Percentiles rank a stretch among this genome's conserved stretches.
These are phyloP conservation scores for Acanthurus lineatus DNA, from an alignment of 2,797 vertebrate genomes.

Conservation along the genomic window DNA sequence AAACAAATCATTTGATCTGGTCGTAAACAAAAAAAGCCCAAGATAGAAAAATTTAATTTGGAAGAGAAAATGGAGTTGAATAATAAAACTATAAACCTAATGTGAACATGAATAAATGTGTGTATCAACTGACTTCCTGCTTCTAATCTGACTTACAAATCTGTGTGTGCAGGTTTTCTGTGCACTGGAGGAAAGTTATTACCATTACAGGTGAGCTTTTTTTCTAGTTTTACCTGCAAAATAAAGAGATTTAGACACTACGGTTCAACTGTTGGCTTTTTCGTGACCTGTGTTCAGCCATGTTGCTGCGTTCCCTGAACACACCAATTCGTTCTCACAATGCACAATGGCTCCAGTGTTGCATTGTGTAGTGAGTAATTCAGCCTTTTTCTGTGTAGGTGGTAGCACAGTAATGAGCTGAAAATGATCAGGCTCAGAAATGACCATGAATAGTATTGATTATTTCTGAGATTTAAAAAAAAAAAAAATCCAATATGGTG, in stretches of 20 bases:
- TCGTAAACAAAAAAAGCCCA: not conserved
- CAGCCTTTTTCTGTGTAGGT: not conserved
- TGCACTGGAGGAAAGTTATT: not conserved
- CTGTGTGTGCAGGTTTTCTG: not conserved
- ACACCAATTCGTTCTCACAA: not conserved
- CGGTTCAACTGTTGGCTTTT: not conserved
- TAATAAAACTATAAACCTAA: not conserved
- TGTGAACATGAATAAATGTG: not conserved
- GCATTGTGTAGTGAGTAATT: not conserved
- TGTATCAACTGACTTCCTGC: not conserved
- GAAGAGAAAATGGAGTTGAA: not conserved
- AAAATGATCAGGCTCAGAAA: constrained; percentile 19
- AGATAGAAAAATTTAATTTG: not conserved
- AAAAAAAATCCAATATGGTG: constrained; percentile 15
- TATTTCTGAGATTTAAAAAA: not conserved
- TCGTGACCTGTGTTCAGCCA: not conserved
- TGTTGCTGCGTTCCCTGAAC: not conserved
- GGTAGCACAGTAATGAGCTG: constrained; percentile 1
- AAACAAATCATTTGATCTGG: not conserved
- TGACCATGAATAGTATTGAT: constrained; percentile 17
- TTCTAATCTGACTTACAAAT: not conserved
- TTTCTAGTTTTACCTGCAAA: not conserved
- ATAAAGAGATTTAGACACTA: not conserved
- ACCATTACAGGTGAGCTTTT: not conserved
- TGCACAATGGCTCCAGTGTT: not conserved